Base-by-base conservation (phyloP, 2,113 vertebrate genomes). In the Catharus minimus region DNA sequence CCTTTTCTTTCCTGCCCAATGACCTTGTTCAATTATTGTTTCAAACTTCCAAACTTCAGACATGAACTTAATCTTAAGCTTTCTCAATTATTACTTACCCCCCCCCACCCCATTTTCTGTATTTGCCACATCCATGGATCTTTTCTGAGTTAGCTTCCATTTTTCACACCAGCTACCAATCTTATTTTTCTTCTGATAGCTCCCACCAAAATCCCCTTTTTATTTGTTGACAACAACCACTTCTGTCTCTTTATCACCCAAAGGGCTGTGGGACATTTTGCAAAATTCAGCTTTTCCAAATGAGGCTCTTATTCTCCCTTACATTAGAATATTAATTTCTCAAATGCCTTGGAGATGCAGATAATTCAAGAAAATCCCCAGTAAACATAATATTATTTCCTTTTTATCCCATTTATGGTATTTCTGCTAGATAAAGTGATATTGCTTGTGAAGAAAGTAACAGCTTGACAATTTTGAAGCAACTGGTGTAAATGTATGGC, bases 91-190 rank as follows among this genome's bases (percentile, higher is more conserved):
- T 17, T 80, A 4, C 2, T 20, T 5, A n/a, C 5, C 5, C 3
- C 3, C 3, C 7, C 8, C 4, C 7, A 2, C 2, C 2, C 2
- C 5, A 1, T 65, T 88, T 80, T 6, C 22, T 74, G 1, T 44
- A 28, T 62, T 84, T 80, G 61, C 22, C 3, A 18, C 10, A 32
- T 66, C 14, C 7, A 17, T 36, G 17, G 11, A 13, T 69, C 20
- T 81, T 72, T 64, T 24, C 38, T 76, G 30, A 72, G 14, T 68
- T 50, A 62, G 1, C 13, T 77, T 9, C 9, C 1, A 9, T 72
- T 84, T 80, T 65, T 84, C 38, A 28, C 11, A 33, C 2, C 5
- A 72, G 5, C 16, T 68, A 19, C 7, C 9, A 53, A 33, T 56
- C 11, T 7, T 43, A 2, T 47, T 76, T 90, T 79, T 52, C 13